phyloP scores from a whole-genome alignment of 2,888 invertebrate genomes.

The Ornithoptera alexandrae region DNA sequence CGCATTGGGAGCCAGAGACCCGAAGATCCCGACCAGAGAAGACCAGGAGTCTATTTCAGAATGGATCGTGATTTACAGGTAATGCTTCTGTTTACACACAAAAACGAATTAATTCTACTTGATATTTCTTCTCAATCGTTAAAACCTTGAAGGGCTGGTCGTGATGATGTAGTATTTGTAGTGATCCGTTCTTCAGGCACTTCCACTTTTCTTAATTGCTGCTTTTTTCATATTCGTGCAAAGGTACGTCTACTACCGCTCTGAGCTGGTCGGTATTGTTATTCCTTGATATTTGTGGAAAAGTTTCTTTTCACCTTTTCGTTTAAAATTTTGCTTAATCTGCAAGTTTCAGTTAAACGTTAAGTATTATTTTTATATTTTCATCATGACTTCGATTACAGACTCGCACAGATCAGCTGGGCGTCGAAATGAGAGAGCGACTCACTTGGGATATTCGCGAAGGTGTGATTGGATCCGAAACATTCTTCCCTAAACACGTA shows the following conservation, averaged over 20 bases:
- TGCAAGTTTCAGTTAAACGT: not conserved
- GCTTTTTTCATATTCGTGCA: no score
- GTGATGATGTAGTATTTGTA: no score
- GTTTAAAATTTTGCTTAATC: not conserved
- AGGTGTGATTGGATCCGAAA: constrained; percentile 94
- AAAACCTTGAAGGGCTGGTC: no score
- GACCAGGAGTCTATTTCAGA: constrained; percentile 91
- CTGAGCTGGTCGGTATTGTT: no score
- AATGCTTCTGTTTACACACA: constrained; percentile 9
- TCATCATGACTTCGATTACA: constrained; percentile 34
- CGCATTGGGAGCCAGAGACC: constrained; percentile 86
- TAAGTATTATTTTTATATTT: not conserved
- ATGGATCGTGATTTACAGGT: constrained; percentile 76
- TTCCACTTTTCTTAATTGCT: no score
- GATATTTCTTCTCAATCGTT: no score
- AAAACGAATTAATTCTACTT: not conserved
- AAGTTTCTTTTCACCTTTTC: no score
- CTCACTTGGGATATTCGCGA: constrained; percentile 93
- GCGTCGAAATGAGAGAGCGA: constrained; percentile 91
- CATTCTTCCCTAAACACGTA: constrained; percentile 94
- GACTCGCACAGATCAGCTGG: constrained; percentile 89
- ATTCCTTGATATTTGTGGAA: no score
- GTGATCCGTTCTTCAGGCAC: no score
- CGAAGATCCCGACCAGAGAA: constrained; percentile 87
- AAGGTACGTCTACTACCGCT: no score